Base-by-base conservation (phyloP, 2,113 vertebrate species). In the Xenopus borealis region DNA sequence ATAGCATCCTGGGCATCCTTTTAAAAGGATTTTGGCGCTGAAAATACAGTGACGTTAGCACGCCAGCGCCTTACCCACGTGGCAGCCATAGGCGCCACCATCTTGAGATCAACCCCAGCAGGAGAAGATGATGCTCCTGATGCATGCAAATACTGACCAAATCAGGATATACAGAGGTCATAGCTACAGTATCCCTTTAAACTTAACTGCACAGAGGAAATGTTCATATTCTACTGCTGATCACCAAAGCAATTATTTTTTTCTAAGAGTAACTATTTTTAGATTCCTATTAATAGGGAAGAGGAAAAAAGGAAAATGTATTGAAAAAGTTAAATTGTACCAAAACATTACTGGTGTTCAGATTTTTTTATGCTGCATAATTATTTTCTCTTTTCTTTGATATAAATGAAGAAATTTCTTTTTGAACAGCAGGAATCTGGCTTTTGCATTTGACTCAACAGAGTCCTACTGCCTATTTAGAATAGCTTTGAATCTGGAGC, bases 331-430 rank as follows among this genome's bases (percentile, higher is more conserved):
- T 55, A 40, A 76, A 62, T 19, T 62, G 23, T 46, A 10, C 27
- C 16, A 52, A 69, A 62, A 17, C 23, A 62, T 69, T 75, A n/a
- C 30, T 69, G 57, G 67, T 63, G 14, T 76, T 69, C 17, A 53
- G 53, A 55, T 2, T 50, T 44, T 50, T 64, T 69, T 62, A 47
- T 62, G 30, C 59, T 18, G 27, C 59, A 69, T 70, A 76, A 70
- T 76, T 76, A 70, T 69, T 45, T 70, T 69, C 53, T 14, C 69
- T 76, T 64, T 62, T 46, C 74, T 76, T 76, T 76, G 74, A 70
- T 69, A 70, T 62, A 76, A 70, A 70, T 76, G 66, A 76, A 76
- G 47, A 70, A 76, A 76, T 59, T 57, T 76, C 30, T 33, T 62
- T 75, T 69, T 75, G 66, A 75, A 69, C 73, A 27, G 19, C 66